phyloP scores from a whole-genome alignment of 2,797 vertebrate species.

The Crenichthys baileyi region DNA sequence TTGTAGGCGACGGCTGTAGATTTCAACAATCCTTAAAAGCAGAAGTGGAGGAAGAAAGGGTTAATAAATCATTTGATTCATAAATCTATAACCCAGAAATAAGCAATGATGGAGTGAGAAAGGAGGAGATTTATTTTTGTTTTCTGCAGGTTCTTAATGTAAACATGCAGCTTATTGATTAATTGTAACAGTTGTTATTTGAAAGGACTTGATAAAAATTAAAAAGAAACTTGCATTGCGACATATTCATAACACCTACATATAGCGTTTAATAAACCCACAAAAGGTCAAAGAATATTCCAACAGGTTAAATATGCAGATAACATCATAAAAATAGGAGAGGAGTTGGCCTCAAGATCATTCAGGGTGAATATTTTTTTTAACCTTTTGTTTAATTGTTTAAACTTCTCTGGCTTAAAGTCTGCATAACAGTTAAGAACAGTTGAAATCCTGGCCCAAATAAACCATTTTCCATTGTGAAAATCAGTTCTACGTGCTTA shows the following conservation, averaged over 20 bases:
- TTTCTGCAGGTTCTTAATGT: not conserved
- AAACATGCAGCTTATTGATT: no score
- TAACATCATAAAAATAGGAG: not conserved
- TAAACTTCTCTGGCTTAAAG: not conserved
- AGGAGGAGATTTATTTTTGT: not conserved
- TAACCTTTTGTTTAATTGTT: not conserved
- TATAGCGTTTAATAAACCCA: not conserved
- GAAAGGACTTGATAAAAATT: no score
- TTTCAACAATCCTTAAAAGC: constrained; percentile 92
- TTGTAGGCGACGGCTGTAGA: constrained; percentile 96
- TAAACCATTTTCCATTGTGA: not conserved
- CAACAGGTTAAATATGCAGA: not conserved
- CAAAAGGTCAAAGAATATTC: not conserved
- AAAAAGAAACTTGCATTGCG: no score
- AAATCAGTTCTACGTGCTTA: not conserved
- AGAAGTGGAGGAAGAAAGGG: constrained; percentile 2
- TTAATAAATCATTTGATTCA: not conserved
- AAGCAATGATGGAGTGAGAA: not conserved
- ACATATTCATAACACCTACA: not conserved
- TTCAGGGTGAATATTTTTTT: not conserved
- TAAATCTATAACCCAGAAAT: not conserved
- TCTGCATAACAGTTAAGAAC: not conserved
- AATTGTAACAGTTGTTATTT: no score
- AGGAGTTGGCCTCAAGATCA: not conserved
- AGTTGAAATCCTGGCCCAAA: not conserved